These are phyloP conservation scores for Calidris pugnax DNA, from an alignment of 2,113 vertebrate genomes.

Conservation along the genomic window DNA sequence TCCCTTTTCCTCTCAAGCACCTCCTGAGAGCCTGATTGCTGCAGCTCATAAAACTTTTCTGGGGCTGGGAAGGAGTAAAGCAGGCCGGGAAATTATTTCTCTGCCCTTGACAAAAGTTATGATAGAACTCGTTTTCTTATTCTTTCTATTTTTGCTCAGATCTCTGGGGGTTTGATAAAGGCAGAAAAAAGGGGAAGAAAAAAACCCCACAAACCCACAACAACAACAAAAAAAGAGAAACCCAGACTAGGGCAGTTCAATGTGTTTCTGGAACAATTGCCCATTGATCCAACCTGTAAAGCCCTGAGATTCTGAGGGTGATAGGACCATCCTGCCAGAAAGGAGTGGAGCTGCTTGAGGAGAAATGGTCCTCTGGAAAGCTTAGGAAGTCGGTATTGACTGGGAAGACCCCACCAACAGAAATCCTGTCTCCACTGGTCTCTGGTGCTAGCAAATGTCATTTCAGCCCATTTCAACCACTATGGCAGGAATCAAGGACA, in stretches of 20 bases:
- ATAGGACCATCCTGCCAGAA: background rate
- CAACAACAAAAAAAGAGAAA: background rate
- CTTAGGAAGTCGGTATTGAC: background rate
- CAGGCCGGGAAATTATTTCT: background rate
- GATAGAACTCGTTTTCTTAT: background rate
- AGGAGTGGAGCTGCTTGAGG: background rate
- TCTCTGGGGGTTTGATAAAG: background rate
- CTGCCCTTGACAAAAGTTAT: background rate
- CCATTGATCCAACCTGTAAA: background rate
- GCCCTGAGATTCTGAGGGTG: background rate
- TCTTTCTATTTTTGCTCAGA: background rate
- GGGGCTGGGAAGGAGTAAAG: background rate
- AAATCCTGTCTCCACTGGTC: background rate
- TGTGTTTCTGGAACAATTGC: background rate
- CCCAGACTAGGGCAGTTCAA: background rate
- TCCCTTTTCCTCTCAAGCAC: conserved; percentile 4
- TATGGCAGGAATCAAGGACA: background rate
- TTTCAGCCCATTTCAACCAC: background rate
- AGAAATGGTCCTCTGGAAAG: background rate
- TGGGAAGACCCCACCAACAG: background rate
- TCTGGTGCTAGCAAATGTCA: background rate
- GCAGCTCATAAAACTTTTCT: conserved; percentile 10
- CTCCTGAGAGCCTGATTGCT: background rate
- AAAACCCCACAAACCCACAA: too few species aligned
- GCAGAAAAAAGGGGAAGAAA: background rate